Percentiles rank a stretch among this genome's conserved stretches.
These are phyloP conservation scores for Steinernema khuongi DNA, from an alignment of 1,140 invertebrate genomes.

Conservation along the genomic window DNA sequence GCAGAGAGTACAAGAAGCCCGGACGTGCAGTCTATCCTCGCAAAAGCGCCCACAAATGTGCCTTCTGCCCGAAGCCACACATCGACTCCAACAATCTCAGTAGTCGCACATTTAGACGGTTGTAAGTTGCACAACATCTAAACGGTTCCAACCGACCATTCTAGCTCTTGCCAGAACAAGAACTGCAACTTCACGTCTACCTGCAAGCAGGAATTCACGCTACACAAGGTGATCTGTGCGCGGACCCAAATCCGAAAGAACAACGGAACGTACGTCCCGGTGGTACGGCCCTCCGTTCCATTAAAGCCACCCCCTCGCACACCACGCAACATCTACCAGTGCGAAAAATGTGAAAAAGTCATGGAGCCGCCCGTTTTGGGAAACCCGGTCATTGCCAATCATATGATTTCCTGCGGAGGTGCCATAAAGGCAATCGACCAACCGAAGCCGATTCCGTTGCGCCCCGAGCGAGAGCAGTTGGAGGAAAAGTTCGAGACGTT, in stretches of 20 bases:
- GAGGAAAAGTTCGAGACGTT: neutral
- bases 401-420: neutral
- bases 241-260: neutral
- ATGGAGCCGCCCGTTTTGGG: neutral
- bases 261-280: neutral
- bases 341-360: neutral
- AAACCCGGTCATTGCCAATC: neutral
- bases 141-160: neutral
- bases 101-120: slow-evolving; percentile 7
- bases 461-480: neutral
- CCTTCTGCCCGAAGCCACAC: neutral
- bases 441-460: neutral
- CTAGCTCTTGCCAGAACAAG: neutral
- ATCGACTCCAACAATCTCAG: neutral
- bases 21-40: neutral
- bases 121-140: neutral
- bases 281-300: neutral
- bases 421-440: neutral
- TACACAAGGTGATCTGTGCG: neutral
- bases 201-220: neutral
- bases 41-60: neutral
- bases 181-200: neutral
- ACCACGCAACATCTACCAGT: neutral
- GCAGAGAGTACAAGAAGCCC: neutral
- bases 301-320: neutral